Percentiles rank a stretch among this genome's conserved stretches.
phyloP scores from a whole-genome alignment of 2,888 invertebrate genomes.

The Luperina testacea region DNA sequence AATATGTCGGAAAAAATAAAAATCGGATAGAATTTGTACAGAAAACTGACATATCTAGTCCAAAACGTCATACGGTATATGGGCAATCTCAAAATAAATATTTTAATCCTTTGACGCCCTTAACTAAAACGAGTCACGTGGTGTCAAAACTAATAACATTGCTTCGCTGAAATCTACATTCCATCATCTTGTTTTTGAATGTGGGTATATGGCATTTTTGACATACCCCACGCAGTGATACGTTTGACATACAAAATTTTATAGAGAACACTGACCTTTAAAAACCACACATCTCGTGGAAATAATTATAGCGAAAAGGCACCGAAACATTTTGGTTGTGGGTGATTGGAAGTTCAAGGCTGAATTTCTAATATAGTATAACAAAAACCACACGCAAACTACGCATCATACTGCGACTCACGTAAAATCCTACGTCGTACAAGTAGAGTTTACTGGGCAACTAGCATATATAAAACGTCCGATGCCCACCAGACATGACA shows the following conservation, averaged over 20 bases:
- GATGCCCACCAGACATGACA: no score
- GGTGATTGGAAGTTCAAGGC: not conserved
- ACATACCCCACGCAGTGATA: not conserved
- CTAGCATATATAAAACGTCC: no score
- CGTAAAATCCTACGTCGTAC: no score
- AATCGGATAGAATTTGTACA: not conserved
- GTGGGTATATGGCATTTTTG: not conserved
- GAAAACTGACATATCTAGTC: not conserved
- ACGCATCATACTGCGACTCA: no score
- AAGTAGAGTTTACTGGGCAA: no score
- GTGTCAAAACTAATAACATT: conserved; percentile 5
- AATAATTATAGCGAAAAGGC: not conserved
- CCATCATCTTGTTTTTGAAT: not conserved
- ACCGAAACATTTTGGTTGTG: not conserved
- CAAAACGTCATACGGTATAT: not conserved
- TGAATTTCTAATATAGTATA: not conserved
- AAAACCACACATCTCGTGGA: not conserved
- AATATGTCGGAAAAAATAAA: not conserved
- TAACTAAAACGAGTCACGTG: not conserved
- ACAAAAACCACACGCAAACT: no score
- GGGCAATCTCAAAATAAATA: not conserved
- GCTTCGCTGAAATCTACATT: not conserved
- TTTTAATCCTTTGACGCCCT: not conserved
- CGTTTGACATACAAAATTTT: not conserved
- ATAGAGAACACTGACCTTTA: not conserved